Evolutionary conservation across 1,140 invertebrate genomes (phyloP), one percentile per base, ranked within the genome.

Genomic region (Camponotus floridanus): DNA sequence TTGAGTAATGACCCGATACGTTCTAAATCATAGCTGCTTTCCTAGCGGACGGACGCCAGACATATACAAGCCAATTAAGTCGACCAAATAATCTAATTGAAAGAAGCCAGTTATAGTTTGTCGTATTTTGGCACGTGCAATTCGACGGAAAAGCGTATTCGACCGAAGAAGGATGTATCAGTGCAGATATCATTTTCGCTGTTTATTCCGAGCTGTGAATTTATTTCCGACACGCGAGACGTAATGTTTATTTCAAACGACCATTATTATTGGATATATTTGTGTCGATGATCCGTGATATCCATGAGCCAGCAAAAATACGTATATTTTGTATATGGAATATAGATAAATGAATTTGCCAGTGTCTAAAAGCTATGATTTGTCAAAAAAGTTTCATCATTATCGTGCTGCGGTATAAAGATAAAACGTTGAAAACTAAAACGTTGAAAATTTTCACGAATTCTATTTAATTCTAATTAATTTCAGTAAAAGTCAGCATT

Each of bases 21-120:
- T 45, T 74, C 59, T 55, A 86, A 86, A 86, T 86, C 80, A 76
- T 62, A 81, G 64, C 15, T 76, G 80, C 68, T 81, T 83, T 70
- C 26, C 76, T 64, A 64, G 13, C 55, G 68, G 18, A 73, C 64
- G 62, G 18, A 48, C 45, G 85, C 80, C 80, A 84, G 70, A 85
- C 62, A 31, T 11, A 15, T 61, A 76, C 68, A 51, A 13, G 86
- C 80, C 86, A 87, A 87, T 87, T 87, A 87, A 85, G 80, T 45
- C 80, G 71, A 85, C 15, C 13, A 42, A 76, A 87, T 42, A 81
- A 76, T 76, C 70, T 76, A 85, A 76, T 87, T 39, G 57, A 80
- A 70, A 51, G 85, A 71, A 70, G 78, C n/a, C 31, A 1, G 59
- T 26, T 76, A 85, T 78, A 64, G 61, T n/a, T 76, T n/a, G 48